Evolutionary conservation across 2,113 vertebrate genomes (phyloP), one percentile per base, ranked within the genome.

Genomic region (Micronycteris hirsuta): DNA sequence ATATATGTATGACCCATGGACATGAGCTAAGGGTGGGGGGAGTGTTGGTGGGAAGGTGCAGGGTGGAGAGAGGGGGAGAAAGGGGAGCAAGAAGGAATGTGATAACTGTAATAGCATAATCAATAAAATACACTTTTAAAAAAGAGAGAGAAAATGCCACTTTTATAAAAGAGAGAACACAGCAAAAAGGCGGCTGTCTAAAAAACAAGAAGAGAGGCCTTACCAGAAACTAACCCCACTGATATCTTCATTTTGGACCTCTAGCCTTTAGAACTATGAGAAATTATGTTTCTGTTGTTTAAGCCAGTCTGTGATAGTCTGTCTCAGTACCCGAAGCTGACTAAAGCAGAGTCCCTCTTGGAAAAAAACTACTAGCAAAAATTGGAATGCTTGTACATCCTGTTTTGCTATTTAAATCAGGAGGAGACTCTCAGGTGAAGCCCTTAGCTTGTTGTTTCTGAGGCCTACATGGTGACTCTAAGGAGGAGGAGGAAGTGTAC

Each of bases 381-480:
- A 31, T 7, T 36, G 47, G 38, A 41, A n/a, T 65, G n/a, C 3
- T 14, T 26, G 15, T 5, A 20, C 12, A 10, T 24, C 36, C 20
- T 78, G 12, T 70, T 54, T 76, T 86, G 80, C 70, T 65, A 2
- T 43, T 67, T 88, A 19, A 36, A 13, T 52, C 47, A n/a, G 8
- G 11, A 38, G 31, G 52, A 43, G 33, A 22, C 13, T 78, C 24
- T 31, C 5, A 56, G 63, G 58, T 16, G 54, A 86, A 58, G 12
- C 47, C 90, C 45, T 10, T 49, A 58, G 26, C 1, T 24, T 3
- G 3, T 38, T 28, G 41, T 49, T 16, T 85, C 82, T 63, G 49
- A 77, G 65, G 36, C 22, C 7, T 33, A 31, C 54, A 26, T 0
- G 0, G 63, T n/a, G 28, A 41, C 3, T 3, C 26, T 9, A 19